Conservation (phyloP, 1,140 invertebrate genomes). For the Hirudo medicinalis region DNA sequence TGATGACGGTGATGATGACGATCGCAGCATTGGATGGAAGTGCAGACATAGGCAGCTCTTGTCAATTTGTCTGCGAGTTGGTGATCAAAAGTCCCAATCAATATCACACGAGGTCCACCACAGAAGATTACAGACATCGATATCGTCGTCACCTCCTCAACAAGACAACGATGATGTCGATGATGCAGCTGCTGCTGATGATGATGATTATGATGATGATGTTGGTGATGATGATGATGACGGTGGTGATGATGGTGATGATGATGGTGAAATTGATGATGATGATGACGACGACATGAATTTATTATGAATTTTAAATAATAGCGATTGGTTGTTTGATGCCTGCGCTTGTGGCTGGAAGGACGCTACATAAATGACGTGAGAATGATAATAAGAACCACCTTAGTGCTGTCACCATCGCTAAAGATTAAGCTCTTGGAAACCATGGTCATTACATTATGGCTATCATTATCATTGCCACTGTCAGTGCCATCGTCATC, state of each 20-base stretch:
- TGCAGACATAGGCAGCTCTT: no score
- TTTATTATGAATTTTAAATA: no score
- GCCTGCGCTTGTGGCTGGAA: no score
- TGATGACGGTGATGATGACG: background rate
- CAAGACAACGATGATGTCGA: background rate
- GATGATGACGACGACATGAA: conserved; percentile 4
- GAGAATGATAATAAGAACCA: no score
- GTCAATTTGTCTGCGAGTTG: no score
- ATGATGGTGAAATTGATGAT: background rate
- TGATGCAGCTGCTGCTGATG: background rate
- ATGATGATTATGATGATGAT: background rate
- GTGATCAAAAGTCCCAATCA: background rate
- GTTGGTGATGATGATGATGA: background rate
- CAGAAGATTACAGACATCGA: background rate
- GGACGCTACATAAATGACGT: no score
- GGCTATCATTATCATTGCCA: background rate
- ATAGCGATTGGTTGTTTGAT: background rate
- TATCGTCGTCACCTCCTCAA: background rate
- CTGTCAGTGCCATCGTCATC: background rate
- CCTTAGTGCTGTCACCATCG: no score
- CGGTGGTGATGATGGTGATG: background rate
- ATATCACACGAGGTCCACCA: background rate
- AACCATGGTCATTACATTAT: background rate
- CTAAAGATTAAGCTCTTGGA: no score
- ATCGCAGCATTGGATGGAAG: background rate